phyloP scores from a whole-genome alignment of 2,888 invertebrate genomes.

The Drosophila maculinotata region DNA sequence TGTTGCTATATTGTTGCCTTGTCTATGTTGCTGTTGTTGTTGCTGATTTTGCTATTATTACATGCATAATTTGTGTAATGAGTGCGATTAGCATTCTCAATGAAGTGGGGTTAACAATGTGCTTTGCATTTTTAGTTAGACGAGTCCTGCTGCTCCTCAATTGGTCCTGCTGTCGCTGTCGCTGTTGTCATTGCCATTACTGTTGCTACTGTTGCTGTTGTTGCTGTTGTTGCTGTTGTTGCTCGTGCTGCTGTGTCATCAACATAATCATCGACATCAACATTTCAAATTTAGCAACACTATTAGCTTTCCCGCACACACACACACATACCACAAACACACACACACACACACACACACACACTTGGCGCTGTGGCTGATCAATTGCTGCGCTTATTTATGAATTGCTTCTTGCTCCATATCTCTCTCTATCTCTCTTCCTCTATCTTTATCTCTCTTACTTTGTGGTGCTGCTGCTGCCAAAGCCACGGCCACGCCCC shows the following conservation, averaged over 20 bases:
- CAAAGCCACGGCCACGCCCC: constrained; percentile 50
- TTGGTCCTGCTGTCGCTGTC: constrained; percentile 17
- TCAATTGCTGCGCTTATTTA: constrained; percentile 60
- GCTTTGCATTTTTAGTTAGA: constrained; percentile 71
- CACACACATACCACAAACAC: not conserved
- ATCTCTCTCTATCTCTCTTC: not conserved
- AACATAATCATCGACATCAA: constrained; percentile 75
- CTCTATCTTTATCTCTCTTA: not conserved
- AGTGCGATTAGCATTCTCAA: constrained; percentile 80
- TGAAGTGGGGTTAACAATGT: constrained; percentile 79
- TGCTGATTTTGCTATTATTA: constrained; percentile 75
- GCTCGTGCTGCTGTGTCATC: constrained; percentile 61
- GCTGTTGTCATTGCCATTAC: not conserved
- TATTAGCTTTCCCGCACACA: constrained; percentile 50
- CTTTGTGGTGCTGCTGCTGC: constrained; percentile 18
- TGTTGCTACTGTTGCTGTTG: not conserved
- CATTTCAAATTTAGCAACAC: constrained; percentile 73
- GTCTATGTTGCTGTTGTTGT: constrained; percentile 30
- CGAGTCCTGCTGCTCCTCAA: constrained; percentile 22
- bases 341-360: not conserved
- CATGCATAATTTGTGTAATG: constrained; percentile 80
- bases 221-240: constrained; percentile 23
- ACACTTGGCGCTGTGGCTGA: constrained; percentile 39
- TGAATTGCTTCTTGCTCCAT: constrained; percentile 19
- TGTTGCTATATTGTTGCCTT: constrained; percentile 17